These are phyloP conservation scores for Craterocephalus amniculus DNA, from an alignment of 2,797 vertebrate genomes.

Conservation along the genomic window DNA sequence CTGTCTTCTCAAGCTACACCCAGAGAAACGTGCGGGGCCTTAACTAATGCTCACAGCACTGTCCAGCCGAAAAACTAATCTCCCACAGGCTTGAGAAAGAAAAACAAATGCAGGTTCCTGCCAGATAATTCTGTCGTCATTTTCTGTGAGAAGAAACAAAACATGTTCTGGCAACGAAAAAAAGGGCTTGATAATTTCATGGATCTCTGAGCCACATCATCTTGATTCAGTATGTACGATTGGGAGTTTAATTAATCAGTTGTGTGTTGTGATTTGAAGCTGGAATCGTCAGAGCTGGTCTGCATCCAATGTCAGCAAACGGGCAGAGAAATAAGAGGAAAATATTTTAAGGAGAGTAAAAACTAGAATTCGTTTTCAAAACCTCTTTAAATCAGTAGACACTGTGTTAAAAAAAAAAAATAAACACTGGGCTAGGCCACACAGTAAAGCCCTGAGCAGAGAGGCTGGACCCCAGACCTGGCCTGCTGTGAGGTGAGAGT, in stretches of 20 bases:
- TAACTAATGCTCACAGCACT: slow-evolving; percentile 25
- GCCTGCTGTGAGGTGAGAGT: background rate
- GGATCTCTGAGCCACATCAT: slow-evolving; percentile 47
- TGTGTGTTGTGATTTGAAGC: background rate
- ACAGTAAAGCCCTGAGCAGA: background rate
- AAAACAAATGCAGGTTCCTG: slow-evolving; percentile 61
- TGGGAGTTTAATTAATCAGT: slow-evolving; percentile 23
- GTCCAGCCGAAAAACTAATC: slow-evolving; percentile 35
- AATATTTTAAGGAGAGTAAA: background rate
- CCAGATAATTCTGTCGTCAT: slow-evolving; percentile 61
- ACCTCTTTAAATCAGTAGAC: background rate
- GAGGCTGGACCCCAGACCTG: background rate
- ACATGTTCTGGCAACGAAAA: slow-evolving; percentile 54
- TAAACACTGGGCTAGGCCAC: background rate
- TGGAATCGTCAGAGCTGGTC: slow-evolving; percentile 22
- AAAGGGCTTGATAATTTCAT: slow-evolving; percentile 45
- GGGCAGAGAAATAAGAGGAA: background rate
- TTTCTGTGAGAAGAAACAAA: slow-evolving; percentile 67
- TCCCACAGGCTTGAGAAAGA: slow-evolving; percentile 35
- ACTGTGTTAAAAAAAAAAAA: background rate
- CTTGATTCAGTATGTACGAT: slow-evolving; percentile 44
- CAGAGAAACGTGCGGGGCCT: slow-evolving; percentile 29
- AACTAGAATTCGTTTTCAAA: background rate
- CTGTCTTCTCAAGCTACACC: slow-evolving; percentile 40
- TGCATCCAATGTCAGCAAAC: slow-evolving; percentile 1